Base-by-base conservation (phyloP, 2,797 vertebrate species). In the Xiphorhynchus erythropygius region DNA sequence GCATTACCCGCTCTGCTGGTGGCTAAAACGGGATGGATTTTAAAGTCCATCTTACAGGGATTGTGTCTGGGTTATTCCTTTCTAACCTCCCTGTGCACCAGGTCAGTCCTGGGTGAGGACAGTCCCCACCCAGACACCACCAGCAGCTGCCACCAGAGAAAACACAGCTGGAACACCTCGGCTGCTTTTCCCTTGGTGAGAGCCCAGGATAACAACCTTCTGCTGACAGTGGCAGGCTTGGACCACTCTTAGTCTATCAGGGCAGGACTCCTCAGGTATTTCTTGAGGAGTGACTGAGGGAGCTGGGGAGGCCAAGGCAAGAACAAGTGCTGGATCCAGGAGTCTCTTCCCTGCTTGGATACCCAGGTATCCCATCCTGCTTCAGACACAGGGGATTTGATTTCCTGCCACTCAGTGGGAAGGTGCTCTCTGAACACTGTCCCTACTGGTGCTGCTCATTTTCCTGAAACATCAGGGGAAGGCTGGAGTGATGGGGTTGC, bases 161-260 rank as follows among this genome's bases (percentile, higher is more conserved):
- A 86, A 21, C 50, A 8, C 60, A 67, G 69, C 80, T 86, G 80
- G 35, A 12, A 18, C 44, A 27, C n/a, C 69, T 33, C 0, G 50
- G 28, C 9, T 79, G 55, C 39, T 60, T 81, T 60, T 59, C 10
- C 27, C 69, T 33, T 0, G 18, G 7, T 30, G 21, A 25, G 52
- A 62, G 15, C 7, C 23, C 0, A 8, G 23, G 37, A 10, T 50
- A 7, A 75, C 19, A 56, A 35, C 7, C 7, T 41, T 28, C 49
- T 50, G 64, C 28, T n/a, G 55, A 7, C 23, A 5, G 39, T 3
- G 32, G 37, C 32, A 13, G 30, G 67, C 59, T 1, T 44, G 42
- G 46, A 7, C 32, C 46, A 7, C 0, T 1, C 18, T 37, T 7
- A 2, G n/a, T 7, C 18, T 39, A 4, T 8, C 10, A 9, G 67